Percentiles rank a stretch among this genome's conserved stretches.
Conservation (phyloP, 2,888 invertebrate species). For the Oscheius sp. region DNA sequence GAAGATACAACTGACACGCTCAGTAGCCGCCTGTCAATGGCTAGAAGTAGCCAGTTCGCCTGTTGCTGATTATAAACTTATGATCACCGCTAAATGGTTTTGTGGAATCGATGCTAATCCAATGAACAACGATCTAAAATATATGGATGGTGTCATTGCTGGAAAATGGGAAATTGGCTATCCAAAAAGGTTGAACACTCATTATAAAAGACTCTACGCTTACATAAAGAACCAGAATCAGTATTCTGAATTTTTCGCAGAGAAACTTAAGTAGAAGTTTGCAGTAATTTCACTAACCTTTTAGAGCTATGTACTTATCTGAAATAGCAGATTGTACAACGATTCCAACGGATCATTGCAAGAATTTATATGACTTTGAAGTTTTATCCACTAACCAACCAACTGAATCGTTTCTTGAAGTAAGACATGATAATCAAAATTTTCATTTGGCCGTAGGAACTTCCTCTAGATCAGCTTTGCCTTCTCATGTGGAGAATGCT, state of each 20-base stretch:
- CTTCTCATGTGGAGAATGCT: constrained; percentile 21
- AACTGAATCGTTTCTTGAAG: not conserved
- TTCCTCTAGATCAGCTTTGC: constrained; percentile 2
- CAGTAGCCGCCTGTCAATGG: constrained; percentile 8
- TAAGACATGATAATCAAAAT: not conserved
- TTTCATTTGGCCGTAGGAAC: not conserved
- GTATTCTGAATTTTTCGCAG: not conserved
- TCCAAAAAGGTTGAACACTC: constrained; percentile 5
- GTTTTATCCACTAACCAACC: not conserved
- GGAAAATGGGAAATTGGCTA: constrained; percentile 16
- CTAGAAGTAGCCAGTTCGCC: not conserved
- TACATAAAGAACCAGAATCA: constrained; percentile 11
- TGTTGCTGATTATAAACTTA: not conserved
- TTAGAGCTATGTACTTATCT: not conserved
- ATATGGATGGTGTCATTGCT: not conserved
- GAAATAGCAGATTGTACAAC: not conserved
- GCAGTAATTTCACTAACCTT: not conserved
- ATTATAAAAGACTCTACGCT: constrained; percentile 6
- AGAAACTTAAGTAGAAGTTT: not conserved
- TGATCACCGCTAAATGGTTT: constrained; percentile 1
- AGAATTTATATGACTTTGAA: constrained; percentile 3
- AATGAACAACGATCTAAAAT: not conserved
- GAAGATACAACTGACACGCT: constrained; percentile 9
- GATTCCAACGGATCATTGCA: not conserved
- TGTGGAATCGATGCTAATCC: constrained; percentile 1